Percentiles rank a stretch among this genome's conserved stretches.
These are phyloP conservation scores for Oscheius sp. DNA, from an alignment of 2,888 invertebrate genomes.

Conservation along the genomic window DNA sequence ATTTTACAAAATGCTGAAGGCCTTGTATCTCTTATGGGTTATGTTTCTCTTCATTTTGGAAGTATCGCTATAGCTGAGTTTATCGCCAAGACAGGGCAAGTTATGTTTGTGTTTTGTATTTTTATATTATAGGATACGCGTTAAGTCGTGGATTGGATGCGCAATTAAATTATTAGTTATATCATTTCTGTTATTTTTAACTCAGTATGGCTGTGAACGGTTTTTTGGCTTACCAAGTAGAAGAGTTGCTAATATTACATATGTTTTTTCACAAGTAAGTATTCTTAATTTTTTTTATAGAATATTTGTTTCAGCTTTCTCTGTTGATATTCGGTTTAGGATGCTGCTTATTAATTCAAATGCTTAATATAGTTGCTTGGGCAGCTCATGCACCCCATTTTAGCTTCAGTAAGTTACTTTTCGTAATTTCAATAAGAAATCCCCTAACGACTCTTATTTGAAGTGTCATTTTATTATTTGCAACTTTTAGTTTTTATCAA, in stretches of 20 bases:
- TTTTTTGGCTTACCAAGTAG: conserved; percentile 76
- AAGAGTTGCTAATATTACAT: conserved; percentile 84
- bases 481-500: neutral
- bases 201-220: conserved; percentile 42
- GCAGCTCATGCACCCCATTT: conserved; percentile 53
- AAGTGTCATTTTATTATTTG: neutral
- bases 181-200: conserved; percentile 33
- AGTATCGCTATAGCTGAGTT: conserved; percentile 72
- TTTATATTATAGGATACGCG: conserved; percentile 37
- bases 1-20: conserved; percentile 90
- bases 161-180: conserved; percentile 35
- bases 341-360: conserved; percentile 43
- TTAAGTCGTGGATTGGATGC: conserved; percentile 49
- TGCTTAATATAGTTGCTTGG: conserved; percentile 48
- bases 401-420: conserved; percentile 35
- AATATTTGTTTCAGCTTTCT: conserved; percentile 31
- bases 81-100: conserved; percentile 46
- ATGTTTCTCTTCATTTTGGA: conserved; percentile 83
- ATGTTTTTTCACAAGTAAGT: conserved; percentile 79
- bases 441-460: neutral
- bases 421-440: neutral
- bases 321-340: conserved; percentile 40
- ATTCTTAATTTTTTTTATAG: conserved; percentile 1
- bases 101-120: neutral
- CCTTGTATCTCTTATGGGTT: conserved; percentile 84